Base-by-base conservation (phyloP, 2,113 vertebrate species). In the Lichenostomus cassidix region DNA sequence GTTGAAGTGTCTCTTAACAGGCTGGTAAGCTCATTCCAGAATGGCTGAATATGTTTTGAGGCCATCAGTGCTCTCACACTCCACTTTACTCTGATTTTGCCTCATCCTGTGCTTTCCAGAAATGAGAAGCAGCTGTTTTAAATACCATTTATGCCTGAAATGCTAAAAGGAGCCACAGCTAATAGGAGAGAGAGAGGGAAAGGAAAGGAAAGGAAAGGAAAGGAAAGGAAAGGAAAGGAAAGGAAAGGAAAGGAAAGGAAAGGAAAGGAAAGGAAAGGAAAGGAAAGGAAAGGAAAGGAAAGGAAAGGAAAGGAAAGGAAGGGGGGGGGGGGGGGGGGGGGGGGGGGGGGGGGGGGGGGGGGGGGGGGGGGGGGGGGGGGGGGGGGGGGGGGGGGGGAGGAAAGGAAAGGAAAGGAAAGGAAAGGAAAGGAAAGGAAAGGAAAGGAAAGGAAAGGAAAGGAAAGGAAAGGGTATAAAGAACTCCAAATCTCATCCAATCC, bases 201-300 rank as follows among this genome's bases (percentile, higher is more conserved):
- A 33, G 7, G 7, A 9, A 3, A 23, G 9, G 14, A 2, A 11
- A 37, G 10, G 4, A 15, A 17, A 4, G 18, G 6, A 10, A 4
- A 11, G 12, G 12, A 12, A 5, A 8, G 16, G 19, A 3, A 9
- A 17, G 12, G 11, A 11, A 28, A 62, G 17, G n/a, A n/a, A 5
- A 19, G 18, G 17, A 14, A 8, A 15, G 10, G 37, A 17, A 25
- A n/a, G n/a, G 15, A 15, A 23, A 23, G 21, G n/a, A n/a, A 21
- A 7, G n/a, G 33, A n/a, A 7, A n/a, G 13, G 12, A 35, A 23
- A 21, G 13, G 11, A 46, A 46, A 17, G 28, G n/a, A n/a, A 7
- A 20, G 14, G 25, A 9, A 41, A 28, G 3, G 10, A 37, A 37
- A 37, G 10, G 16, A 24, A 39, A 13, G 33, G 9, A 31, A 8